These are phyloP conservation scores for Anthrax anthrax DNA, from an alignment of 2,888 invertebrate genomes.

Conservation along the genomic window DNA sequence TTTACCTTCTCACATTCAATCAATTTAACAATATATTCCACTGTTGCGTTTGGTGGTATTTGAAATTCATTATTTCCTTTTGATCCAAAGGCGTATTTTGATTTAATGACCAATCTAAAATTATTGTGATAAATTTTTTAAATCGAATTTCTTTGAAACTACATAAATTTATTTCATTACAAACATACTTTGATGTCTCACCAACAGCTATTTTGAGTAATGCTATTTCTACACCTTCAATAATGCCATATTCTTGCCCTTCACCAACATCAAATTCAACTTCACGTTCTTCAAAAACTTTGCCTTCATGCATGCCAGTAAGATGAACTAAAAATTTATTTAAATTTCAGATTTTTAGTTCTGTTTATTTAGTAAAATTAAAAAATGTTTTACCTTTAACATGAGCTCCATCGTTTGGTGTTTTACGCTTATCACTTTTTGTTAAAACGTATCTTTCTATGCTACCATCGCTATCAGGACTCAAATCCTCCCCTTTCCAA, in stretches of 20 bases:
- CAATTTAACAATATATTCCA: slow-evolving; percentile 71
- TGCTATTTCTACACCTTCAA: slow-evolving; percentile 70
- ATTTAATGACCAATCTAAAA: slow-evolving; percentile 46
- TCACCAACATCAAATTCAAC: slow-evolving; percentile 77
- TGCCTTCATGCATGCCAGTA: slow-evolving; percentile 20
- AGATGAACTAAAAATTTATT: slow-evolving; percentile 18
- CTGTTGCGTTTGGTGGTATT: slow-evolving; percentile 63
- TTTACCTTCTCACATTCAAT: slow-evolving; percentile 70
- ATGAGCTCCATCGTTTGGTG: slow-evolving; percentile 67
- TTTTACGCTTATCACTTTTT: slow-evolving; percentile 53
- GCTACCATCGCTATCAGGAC: slow-evolving; percentile 67
- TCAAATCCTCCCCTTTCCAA: slow-evolving; percentile 82
- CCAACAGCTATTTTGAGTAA: slow-evolving; percentile 64
- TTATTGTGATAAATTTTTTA: not conserved
- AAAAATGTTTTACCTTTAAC: slow-evolving; percentile 58
- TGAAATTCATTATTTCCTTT: slow-evolving; percentile 51
- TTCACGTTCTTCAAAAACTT: slow-evolving; percentile 53
- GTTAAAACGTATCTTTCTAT: slow-evolving; percentile 59
- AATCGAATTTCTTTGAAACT: not conserved
- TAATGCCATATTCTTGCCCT: slow-evolving; percentile 57
- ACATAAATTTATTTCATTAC: not conserved
- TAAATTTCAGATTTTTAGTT: not conserved
- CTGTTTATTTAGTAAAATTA: not conserved
- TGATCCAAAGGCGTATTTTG: slow-evolving; percentile 67
- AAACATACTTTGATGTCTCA: slow-evolving; percentile 48